These are phyloP conservation scores for Tetragnatha montana DNA, from an alignment of 2,888 invertebrate genomes.

Conservation along the genomic window DNA sequence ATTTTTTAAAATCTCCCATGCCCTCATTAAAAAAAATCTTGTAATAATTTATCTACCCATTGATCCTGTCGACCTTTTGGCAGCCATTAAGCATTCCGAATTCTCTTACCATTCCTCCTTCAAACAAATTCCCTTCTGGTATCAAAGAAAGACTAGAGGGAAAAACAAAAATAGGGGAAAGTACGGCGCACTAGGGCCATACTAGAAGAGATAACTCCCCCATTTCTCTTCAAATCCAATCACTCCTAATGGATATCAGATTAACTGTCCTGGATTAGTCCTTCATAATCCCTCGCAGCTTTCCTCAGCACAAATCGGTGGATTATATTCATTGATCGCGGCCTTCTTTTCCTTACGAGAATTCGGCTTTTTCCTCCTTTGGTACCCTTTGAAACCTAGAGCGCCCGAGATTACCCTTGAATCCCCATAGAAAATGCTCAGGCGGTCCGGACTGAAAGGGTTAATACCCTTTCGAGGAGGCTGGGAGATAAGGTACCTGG, in stretches of 20 bases:
- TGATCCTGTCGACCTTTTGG: too few relatives aligned
- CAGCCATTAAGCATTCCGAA: too few relatives aligned
- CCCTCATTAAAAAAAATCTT: too few relatives aligned
- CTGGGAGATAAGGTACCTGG: slow-evolving; percentile 13
- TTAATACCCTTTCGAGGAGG: background rate
- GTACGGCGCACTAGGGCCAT: background rate
- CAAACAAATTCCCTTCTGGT: background rate
- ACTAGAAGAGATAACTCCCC: slow-evolving; percentile 7
- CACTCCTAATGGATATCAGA: slow-evolving; percentile 41
- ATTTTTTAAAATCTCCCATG: too few relatives aligned
- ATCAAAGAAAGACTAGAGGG: background rate
- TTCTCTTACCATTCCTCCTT: too few relatives aligned
- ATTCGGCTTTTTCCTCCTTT: background rate
- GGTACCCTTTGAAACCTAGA: background rate
- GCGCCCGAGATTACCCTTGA: background rate
- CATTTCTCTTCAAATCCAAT: slow-evolving; percentile 40
- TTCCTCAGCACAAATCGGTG: slow-evolving; percentile 23
- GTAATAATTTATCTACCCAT: too few relatives aligned
- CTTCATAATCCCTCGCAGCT: background rate
- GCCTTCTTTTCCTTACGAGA: slow-evolving; percentile 1
- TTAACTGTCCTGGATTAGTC: slow-evolving; percentile 43
- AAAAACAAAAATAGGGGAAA: background rate
- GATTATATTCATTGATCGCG: slow-evolving; percentile 26
- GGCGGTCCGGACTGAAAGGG: background rate
- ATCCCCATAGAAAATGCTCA: background rate